These are phyloP conservation scores for Notolabrus celidotus DNA, from an alignment of 2,797 vertebrate species.

Conservation along the genomic window DNA sequence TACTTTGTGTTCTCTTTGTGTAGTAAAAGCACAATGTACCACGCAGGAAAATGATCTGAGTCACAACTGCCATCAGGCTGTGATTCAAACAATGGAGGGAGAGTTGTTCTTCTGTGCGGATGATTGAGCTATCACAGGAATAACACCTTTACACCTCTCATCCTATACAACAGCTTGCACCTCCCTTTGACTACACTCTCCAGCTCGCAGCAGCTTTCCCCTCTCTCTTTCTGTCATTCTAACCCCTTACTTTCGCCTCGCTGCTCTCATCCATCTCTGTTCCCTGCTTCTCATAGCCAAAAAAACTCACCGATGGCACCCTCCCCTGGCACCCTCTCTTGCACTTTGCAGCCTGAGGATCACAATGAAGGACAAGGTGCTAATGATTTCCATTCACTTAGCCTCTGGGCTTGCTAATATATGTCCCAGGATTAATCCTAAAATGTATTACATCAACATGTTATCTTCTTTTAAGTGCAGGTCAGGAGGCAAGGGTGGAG, in stretches of 20 bases:
- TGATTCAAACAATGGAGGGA: slow-evolving; percentile 14
- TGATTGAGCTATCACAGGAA: slow-evolving; percentile 46
- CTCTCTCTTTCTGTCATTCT: slow-evolving; percentile 20
- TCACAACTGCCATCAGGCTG: slow-evolving; percentile 10
- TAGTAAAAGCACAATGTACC: slow-evolving; percentile 10
- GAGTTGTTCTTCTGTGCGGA: slow-evolving; percentile 38
- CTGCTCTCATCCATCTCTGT: slow-evolving; percentile 63
- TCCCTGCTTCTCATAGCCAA: slow-evolving; percentile 33
- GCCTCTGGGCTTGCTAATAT: slow-evolving; percentile 24
- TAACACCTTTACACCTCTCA: slow-evolving; percentile 45
- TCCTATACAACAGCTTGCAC: slow-evolving; percentile 28
- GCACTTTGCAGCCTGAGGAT: slow-evolving; percentile 60
- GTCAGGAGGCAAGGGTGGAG: slow-evolving; percentile 9
- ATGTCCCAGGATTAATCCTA: slow-evolving; percentile 44
- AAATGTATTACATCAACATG: slow-evolving; percentile 64
- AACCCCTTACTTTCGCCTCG: slow-evolving; percentile 55
- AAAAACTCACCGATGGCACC: slow-evolving; percentile 48
- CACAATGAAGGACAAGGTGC: slow-evolving; percentile 66
- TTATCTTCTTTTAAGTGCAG: slow-evolving; percentile 35
- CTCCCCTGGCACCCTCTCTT: slow-evolving; percentile 39
- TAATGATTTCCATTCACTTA: slow-evolving; percentile 63
- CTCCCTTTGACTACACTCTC: slow-evolving; percentile 15
- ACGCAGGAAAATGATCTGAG: slow-evolving; percentile 18
- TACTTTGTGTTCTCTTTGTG: slow-evolving; percentile 19
- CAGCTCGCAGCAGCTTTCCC: slow-evolving; percentile 14